A percentile compares a stretch with the other conserved stretches of the same genome.
These are phyloP conservation scores for Gorsachius goisagi DNA, from an alignment of 2,113 vertebrate genomes.

Conservation along the genomic window DNA sequence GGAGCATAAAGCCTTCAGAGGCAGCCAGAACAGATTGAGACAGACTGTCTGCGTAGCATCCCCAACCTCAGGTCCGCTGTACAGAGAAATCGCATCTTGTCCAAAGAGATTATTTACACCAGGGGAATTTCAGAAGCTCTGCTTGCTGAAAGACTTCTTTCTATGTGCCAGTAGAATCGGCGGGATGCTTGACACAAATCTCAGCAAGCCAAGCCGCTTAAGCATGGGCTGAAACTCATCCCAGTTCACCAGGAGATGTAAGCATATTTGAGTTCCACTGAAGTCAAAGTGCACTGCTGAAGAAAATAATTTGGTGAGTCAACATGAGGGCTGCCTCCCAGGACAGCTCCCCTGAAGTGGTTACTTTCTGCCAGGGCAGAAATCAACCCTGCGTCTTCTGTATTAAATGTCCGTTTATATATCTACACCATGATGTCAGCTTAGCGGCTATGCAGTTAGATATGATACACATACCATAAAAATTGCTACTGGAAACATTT, in stretches of 20 bases:
- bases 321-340: not conserved
- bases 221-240: not conserved
- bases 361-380: not conserved
- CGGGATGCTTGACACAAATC: not conserved
- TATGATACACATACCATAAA: not conserved
- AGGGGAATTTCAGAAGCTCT: slow-evolving; percentile 21
- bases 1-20: not conserved
- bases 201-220: not conserved
- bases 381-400: not conserved
- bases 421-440: not conserved
- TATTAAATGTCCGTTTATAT: not conserved
- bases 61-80: not conserved
- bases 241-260: not conserved
- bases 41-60: not conserved
- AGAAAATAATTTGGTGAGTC: not conserved
- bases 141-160: slow-evolving; percentile 13
- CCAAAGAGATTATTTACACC: slow-evolving; percentile 33
- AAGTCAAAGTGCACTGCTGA: slow-evolving; percentile 29
- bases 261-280: not conserved
- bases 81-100: not conserved
- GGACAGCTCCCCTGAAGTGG: not conserved
- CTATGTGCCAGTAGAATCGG: not conserved
- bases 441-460: not conserved
- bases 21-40: not conserved
- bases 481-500: not conserved